Base-by-base conservation (phyloP, 2,888 invertebrate species). In the Eupithecia inturbata region DNA sequence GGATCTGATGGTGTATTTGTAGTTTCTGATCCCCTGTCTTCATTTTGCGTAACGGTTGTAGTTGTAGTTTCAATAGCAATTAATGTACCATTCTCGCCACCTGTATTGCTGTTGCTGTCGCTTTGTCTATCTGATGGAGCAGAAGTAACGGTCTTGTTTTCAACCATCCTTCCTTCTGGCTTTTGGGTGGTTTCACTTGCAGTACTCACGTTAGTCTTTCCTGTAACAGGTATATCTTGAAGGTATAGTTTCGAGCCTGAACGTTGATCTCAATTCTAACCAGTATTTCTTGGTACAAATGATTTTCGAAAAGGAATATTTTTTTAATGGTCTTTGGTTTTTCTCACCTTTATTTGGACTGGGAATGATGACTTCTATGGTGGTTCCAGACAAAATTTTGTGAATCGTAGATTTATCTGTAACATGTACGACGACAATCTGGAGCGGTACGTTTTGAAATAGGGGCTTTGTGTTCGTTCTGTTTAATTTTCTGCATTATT, bases 291-390 rank as follows among this genome's bases (percentile, higher is more conserved):
- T 49, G 3, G n/a, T 49, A 10, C n/a, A 53, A 53, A 53, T 10
- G 3, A 53, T 60, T 63, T 33, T 33, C 10, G n/a, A 12, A 64
- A 64, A 64, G 19, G 33, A 3, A 33, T 64, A 33, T 36, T 9
- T 16, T 31, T 26, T 31, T 16, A 26, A 31, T 62, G 31, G 22
- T 39, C 36, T 66, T 22, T 36, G 33, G n/a, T 31, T 66, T 26
- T 66, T 22, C 66, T 39, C 39, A 66, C 66, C 39, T 39, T 16
- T 66, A 14, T 36, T n/a, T 7, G 22, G 22, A 39, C 39, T 66
- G 26, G 66, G 66, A 16, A 66, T 66, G 9, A 66, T 66, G 14
- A 66, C 39, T 66, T 66, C 66, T 7, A 66, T 66, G 39, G 36
- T 41, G 6, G 36, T n/a, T 41, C 66, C 66, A 26, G 66, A 4